Percentiles rank a stretch among this genome's conserved stretches.
Conservation (phyloP, 2,113 vertebrate species). For the Hippolais icterina region DNA sequence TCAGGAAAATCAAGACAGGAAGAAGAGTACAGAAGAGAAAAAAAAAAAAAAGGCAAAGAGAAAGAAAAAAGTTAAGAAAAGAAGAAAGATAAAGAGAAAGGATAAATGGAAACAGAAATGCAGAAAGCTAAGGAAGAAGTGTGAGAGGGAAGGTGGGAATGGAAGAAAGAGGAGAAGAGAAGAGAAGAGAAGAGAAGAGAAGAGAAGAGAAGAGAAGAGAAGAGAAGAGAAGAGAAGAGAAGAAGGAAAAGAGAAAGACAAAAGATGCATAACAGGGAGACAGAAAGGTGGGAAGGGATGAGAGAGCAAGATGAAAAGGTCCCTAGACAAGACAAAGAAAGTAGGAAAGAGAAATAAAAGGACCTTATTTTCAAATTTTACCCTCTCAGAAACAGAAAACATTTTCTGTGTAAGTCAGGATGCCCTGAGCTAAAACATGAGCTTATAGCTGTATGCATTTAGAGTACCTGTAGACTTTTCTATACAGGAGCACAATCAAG, state of each 20-base stretch:
- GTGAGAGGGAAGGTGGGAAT: rapidly evolving
- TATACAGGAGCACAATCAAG: background rate
- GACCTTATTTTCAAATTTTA: background rate
- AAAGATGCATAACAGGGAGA: background rate
- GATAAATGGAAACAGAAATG: background rate
- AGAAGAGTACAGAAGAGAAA: background rate
- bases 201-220: background rate
- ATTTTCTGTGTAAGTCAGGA: background rate
- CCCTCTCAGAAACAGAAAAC: background rate
- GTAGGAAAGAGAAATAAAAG: background rate
- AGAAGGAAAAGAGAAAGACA: background rate
- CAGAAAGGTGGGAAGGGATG: background rate
- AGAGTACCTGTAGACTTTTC: background rate
- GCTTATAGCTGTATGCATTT: background rate
- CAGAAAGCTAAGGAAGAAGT: background rate
- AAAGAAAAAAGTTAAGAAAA: background rate
- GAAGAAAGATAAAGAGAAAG: background rate
- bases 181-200: no score
- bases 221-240: background rate
- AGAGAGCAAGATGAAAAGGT: background rate
- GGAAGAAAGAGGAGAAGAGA: no score
- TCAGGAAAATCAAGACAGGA: background rate
- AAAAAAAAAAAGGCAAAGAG: background rate
- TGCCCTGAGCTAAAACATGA: background rate
- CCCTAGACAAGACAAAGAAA: background rate